These are phyloP conservation scores for Sporophila hypoxantha DNA, from an alignment of 2,113 vertebrate genomes.

Conservation along the genomic window DNA sequence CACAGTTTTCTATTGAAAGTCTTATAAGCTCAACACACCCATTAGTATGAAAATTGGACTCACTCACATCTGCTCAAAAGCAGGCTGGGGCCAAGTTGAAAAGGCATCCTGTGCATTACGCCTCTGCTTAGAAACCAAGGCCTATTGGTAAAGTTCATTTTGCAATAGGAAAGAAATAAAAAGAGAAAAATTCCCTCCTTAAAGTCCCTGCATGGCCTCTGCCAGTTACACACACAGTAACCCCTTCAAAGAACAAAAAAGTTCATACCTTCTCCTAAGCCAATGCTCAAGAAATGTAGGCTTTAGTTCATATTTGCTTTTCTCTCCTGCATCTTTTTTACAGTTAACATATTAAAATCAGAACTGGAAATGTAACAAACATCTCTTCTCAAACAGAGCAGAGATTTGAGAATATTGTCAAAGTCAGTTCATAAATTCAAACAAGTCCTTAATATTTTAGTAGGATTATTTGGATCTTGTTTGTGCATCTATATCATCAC, in stretches of 20 bases:
- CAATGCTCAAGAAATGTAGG: background rate
- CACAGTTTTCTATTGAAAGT: background rate
- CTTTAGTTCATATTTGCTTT: background rate
- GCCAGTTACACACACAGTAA: background rate
- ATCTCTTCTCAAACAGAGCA: background rate
- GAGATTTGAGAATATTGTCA: background rate
- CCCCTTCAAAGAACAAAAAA: background rate
- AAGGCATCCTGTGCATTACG: background rate
- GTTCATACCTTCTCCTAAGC: background rate
- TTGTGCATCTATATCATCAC: background rate
- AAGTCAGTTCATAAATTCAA: background rate
- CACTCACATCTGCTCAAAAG: background rate
- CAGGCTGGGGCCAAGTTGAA: background rate
- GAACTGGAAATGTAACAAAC: background rate
- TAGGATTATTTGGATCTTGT: background rate
- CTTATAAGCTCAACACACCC: background rate
- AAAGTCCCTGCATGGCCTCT: background rate
- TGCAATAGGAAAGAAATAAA: background rate
- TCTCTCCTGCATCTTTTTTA: background rate
- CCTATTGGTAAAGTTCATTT: background rate
- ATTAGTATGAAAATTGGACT: slow-evolving; percentile 5
- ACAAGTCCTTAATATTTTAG: background rate
- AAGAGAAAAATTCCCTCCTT: background rate
- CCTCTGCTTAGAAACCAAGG: background rate
- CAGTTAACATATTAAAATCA: background rate